Evolutionary conservation across 2,888 invertebrate genomes (phyloP), one percentile per base, ranked within the genome.

Genomic region (Venusia cambrica): DNA sequence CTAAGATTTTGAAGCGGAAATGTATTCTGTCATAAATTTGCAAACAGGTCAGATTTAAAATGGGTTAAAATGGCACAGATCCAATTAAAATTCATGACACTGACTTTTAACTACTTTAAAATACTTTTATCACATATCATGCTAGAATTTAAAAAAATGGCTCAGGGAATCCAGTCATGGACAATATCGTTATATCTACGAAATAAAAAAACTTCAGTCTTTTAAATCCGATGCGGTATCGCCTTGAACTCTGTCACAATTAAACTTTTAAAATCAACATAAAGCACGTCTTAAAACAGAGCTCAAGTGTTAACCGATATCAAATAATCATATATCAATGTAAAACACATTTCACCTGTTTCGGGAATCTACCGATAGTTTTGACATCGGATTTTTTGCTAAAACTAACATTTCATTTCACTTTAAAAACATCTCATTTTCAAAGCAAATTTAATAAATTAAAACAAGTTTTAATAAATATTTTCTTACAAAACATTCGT

Each of bases 81-180:
- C 57, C 44, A 54, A 61, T 63, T 40, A 38, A 61, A 66, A 62
- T 61, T 60, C 53, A 58, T 59, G 57, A 64, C 54, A 64, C 58
- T 64, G 66, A 62, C 57, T 64, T 67, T 63, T 64, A 67, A 69
- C 70, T 61, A 75, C 45, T 51, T 76, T 75, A 77, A 78, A 83
- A 81, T 74, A 74, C 60, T 70, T 74, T 73, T 80, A 84, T 84
- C 79, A 84, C 80, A 83, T 70, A 72, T 58, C 62, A 63, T 62
- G 68, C 70, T 76, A 73, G 68, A 72, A 73, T 60, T 72, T 41
- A 11, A 34, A 62, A 66, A 60, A 72, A 73, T 69, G 70, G 70
- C 67, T 69, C 62, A 46, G 61, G 43, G 51, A 46, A 74, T 79
- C 74, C 74, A 73, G 66, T 70, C 69, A 70, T 66, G 77, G 75